Percentiles rank a stretch among this genome's conserved stretches.
phyloP scores from a whole-genome alignment of 2,888 invertebrate species.

The Acleris cristana region DNA sequence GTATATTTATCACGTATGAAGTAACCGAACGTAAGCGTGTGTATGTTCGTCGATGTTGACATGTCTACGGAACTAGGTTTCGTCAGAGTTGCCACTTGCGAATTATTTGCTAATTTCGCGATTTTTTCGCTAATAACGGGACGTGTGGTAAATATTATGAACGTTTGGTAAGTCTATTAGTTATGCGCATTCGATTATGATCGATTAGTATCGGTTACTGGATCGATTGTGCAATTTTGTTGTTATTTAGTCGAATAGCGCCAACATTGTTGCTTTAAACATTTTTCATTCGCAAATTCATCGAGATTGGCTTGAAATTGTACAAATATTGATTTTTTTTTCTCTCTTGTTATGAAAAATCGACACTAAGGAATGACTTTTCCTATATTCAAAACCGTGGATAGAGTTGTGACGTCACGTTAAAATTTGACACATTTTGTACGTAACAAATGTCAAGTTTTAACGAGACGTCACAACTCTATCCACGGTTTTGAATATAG shows the following conservation, averaged over 20 bases:
- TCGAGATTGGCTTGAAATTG: too few species aligned
- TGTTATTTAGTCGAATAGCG: background rate
- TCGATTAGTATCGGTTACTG: slow-evolving; percentile 4
- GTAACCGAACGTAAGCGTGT: slow-evolving; percentile 57
- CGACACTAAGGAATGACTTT: too few species aligned
- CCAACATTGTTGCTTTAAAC: too few species aligned
- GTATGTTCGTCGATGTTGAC: slow-evolving; percentile 66
- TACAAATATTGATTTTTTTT: too few species aligned
- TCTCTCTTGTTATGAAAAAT: too few species aligned
- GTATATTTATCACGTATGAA: slow-evolving; percentile 73
- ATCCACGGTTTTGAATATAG: too few species aligned
- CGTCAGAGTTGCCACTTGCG: slow-evolving; percentile 62
- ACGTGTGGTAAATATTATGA: slow-evolving; percentile 34
- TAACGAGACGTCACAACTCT: too few species aligned
- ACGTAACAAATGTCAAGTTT: too few species aligned
- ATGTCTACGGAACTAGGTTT: slow-evolving; percentile 75
- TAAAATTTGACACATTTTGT: too few species aligned
- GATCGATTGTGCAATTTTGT: background rate
- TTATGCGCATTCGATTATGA: slow-evolving; percentile 29
- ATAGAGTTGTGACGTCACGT: too few species aligned
- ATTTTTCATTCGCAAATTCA: too few species aligned
- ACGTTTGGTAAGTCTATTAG: slow-evolving; percentile 32
- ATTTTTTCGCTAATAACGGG: slow-evolving; percentile 42
- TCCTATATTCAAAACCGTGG: too few species aligned
- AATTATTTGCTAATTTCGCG: slow-evolving; percentile 62